Evolutionary conservation across 2,888 invertebrate species (phyloP).

Genomic region (Lasioglossum lativentre): DNA sequence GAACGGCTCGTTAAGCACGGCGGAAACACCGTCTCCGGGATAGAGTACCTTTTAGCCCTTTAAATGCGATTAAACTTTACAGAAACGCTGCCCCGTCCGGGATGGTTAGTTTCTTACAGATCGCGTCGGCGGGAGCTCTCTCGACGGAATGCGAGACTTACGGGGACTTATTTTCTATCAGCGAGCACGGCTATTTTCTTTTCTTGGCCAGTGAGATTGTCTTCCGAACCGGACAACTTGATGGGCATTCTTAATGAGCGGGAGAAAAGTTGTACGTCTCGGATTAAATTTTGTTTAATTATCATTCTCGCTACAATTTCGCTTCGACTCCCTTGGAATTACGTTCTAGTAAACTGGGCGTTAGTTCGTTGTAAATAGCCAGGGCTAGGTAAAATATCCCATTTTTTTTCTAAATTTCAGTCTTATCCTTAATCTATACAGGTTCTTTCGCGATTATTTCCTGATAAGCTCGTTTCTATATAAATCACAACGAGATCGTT

Average conservation of each 20-base stretch:
- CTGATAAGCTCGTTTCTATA: too few relatives aligned
- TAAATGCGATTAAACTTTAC: constrained; percentile 39
- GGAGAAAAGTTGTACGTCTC: neutral
- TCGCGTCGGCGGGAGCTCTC: neutral
- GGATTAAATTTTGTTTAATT: neutral
- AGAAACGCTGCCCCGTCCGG: neutral
- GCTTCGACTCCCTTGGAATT: too few relatives aligned
- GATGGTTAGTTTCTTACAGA: constrained; percentile 4
- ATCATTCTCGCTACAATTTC: neutral
- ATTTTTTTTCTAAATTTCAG: too few relatives aligned
- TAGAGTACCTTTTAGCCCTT: neutral
- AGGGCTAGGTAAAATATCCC: too few relatives aligned
- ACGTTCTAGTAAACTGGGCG: too few relatives aligned
- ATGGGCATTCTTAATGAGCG: constrained; percentile 6
- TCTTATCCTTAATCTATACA: too few relatives aligned
- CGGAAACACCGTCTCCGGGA: neutral
- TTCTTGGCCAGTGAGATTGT: neutral
- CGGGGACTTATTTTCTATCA: constrained; percentile 20
- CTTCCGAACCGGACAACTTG: neutral
- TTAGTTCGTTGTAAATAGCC: too few relatives aligned
- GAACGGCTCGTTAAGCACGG: constrained; percentile 35
- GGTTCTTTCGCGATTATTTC: too few relatives aligned
- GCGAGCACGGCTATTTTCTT: neutral
- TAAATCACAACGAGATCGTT: too few relatives aligned
- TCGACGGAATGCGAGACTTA: neutral